Percentiles rank a stretch among this genome's conserved stretches.
These are phyloP conservation scores for Phoxinus dragarum DNA, from an alignment of 2,797 vertebrate species.

Conservation along the genomic window DNA sequence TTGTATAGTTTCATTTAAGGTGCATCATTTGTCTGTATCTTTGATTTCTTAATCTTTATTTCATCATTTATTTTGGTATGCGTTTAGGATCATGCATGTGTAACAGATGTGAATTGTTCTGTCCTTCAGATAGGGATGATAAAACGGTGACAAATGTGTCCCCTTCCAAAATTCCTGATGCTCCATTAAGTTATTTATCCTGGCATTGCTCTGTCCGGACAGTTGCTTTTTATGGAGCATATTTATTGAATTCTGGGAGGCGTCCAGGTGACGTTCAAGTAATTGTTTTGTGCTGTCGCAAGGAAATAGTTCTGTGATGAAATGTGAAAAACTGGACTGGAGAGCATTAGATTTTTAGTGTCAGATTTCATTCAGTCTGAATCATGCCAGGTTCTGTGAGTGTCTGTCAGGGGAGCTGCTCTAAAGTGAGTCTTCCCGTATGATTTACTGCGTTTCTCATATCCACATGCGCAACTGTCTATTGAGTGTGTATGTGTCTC, in stretches of 20 bases:
- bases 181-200: not conserved
- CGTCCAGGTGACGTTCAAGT: not conserved
- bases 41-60: not conserved
- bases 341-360: not conserved
- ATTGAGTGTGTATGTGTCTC: not conserved
- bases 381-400: not conserved
- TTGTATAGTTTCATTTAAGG: not conserved
- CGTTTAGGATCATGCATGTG: not conserved
- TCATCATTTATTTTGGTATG: not conserved
- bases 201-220: not conserved
- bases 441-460: not conserved
- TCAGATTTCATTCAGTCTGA: slow-evolving; percentile 5
- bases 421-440: not conserved
- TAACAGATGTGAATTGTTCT: not conserved
- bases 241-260: not conserved
- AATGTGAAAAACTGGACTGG: not conserved
- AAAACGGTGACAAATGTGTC: not conserved
- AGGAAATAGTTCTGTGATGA: not conserved
- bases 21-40: not conserved
- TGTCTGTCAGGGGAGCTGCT: not conserved
- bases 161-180: not conserved
- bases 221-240: not conserved
- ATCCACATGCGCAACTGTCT: not conserved
- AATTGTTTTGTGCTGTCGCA: not conserved
- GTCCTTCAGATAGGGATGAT: not conserved